Base-by-base conservation (phyloP, 2,113 vertebrate genomes). In the Tupaia chinensis region DNA sequence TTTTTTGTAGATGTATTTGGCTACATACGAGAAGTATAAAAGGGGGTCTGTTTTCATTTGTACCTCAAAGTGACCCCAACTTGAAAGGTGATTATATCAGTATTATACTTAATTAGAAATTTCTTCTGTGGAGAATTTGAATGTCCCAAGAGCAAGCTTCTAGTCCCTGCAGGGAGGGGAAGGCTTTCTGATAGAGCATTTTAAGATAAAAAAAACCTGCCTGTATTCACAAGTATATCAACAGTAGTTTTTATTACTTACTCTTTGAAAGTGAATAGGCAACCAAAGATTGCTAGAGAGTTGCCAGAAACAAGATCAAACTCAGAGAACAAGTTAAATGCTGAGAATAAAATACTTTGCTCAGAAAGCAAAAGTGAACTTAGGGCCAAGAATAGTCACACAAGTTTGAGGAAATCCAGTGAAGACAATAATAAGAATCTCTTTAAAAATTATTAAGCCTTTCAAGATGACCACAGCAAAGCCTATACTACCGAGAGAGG, bases 91-190 rank as follows among this genome's bases (percentile, higher is more conserved):
- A 92, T 32, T 53, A 60, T 34, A 53, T 91, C 77, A 86, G 15
- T 73, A 66, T 78, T 29, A 66, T 16, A 53, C 19, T 89, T 89
- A 88, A 93, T 74, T 95, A 74, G 19, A 79, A 82, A 89, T 89
- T 60, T 93, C 16, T 53, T 83, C 54, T 54, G 7, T 80, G 72
- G 13, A 61, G 23, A 89, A 92, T 92, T 4, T 82, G 1, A 77
- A 14, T 65, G 63, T 91, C 29, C 27, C 23, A 15, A 76, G 19
- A 83, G 66, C 7, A 92, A 87, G 1, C 9, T 83, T 65, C 65
- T 66, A 70, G 10, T 61, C 7, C 3, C 32, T 15, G 9, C 2
- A n/a, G 15, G 13, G 27, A 60, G n/a, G 27, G 7, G 8, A 81
- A n/a, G 70, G 1, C 23, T 44, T 15, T 29, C 58, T n/a, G 1